These are phyloP conservation scores for Augiades crinisus DNA, from an alignment of 2,888 invertebrate species.

Conservation along the genomic window DNA sequence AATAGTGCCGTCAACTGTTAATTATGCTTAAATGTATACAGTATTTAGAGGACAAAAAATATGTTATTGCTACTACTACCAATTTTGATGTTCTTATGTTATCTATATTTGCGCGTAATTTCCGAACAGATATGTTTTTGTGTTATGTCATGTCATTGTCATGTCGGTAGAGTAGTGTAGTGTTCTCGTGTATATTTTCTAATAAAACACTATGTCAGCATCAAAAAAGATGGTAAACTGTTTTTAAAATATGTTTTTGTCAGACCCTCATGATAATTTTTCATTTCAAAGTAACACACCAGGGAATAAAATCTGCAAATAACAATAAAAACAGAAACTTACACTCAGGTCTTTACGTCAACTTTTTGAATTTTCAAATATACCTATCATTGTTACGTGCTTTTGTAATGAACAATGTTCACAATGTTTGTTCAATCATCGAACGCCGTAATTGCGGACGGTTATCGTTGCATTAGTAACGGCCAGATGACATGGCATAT, in stretches of 20 bases:
- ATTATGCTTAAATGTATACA: too few species aligned
- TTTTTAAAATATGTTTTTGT: background rate
- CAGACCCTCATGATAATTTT: background rate
- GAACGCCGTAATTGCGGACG: background rate
- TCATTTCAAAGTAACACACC: background rate
- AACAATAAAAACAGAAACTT: constrained; percentile 8
- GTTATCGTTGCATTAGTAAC: background rate
- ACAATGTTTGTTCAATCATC: background rate
- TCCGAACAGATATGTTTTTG: background rate
- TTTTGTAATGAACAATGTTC: background rate
- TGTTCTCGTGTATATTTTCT: constrained; percentile 42
- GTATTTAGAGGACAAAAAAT: too few species aligned
- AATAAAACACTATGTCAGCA: constrained; percentile 62
- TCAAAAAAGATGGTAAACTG: constrained; percentile 71
- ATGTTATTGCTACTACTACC: too few species aligned
- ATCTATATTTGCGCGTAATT: too few species aligned
- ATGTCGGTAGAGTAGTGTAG: constrained; percentile 52
- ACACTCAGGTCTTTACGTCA: constrained; percentile 18
- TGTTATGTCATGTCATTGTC: constrained; percentile 30
- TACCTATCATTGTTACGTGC: constrained; percentile 32
- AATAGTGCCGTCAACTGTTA: too few species aligned
- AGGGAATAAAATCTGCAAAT: background rate
- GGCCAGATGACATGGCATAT: constrained; percentile 47
- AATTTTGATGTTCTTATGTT: too few species aligned
- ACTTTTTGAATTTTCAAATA: constrained; percentile 43